Evolutionary conservation across 2,113 vertebrate genomes (phyloP).

Genomic region (Meles meles): DNA sequence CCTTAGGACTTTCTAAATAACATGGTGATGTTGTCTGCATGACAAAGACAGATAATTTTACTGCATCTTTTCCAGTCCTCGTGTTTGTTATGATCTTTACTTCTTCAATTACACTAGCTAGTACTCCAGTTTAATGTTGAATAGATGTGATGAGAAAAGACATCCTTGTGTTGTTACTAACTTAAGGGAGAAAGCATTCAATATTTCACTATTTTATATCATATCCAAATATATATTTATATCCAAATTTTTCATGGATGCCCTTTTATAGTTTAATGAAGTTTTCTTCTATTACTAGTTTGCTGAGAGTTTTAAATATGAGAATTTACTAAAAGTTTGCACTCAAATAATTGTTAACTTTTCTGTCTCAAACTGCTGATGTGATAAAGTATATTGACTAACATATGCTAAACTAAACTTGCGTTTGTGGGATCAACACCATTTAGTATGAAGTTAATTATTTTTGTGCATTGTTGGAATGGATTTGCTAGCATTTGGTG

Average conservation of each 20-base stretch:
- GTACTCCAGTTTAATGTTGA: background rate
- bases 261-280: background rate
- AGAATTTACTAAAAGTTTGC: background rate
- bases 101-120: background rate
- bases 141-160: background rate
- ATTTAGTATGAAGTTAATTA: background rate
- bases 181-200: background rate
- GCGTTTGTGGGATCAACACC: background rate
- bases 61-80: background rate
- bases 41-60: background rate
- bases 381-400: background rate
- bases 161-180: background rate
- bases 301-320: background rate
- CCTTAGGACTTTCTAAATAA: background rate
- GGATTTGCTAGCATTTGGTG: background rate
- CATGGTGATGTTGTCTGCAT: background rate
- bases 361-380: background rate
- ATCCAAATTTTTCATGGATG: background rate
- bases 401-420: background rate
- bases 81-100: background rate
- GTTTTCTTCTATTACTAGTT: background rate
- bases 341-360: background rate
- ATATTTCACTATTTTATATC: background rate
- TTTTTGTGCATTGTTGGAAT: background rate
- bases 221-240: too few relatives aligned